phyloP scores from a whole-genome alignment of 2,113 vertebrate species.

The Amphiprion ocellaris region DNA sequence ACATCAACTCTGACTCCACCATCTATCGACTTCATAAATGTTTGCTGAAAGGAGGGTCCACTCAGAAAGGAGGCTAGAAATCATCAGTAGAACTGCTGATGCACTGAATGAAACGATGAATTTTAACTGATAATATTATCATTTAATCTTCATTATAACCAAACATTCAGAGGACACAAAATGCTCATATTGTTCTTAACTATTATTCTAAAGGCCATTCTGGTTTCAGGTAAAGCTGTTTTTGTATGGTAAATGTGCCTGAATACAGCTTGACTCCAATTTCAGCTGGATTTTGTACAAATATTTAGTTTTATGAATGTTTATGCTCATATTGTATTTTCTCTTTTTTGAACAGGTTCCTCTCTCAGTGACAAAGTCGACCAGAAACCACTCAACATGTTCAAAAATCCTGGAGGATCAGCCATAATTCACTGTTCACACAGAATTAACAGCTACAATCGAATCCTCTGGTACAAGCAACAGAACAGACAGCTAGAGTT shows the following conservation, averaged over 20 bases:
- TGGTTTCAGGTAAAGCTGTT: conserved; percentile 12
- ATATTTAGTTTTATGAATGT: neutral
- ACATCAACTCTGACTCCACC: too few relatives aligned
- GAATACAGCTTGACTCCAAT: too few relatives aligned
- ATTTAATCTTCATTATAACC: neutral
- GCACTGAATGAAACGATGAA: too few relatives aligned
- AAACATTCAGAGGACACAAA: neutral
- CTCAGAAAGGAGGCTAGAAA: neutral
- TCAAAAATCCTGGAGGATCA: neutral
- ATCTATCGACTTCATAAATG: too few relatives aligned
- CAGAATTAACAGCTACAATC: conserved; percentile 10
- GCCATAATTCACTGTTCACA: conserved; percentile 19
- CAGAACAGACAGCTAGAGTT: neutral
- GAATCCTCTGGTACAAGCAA: conserved; percentile 22
- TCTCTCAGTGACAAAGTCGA: neutral
- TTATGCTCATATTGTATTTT: neutral
- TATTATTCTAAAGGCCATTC: neutral
- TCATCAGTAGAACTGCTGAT: neutral
- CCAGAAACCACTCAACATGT: neutral
- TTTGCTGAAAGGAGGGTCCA: too few relatives aligned
- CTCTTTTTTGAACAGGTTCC: neutral
- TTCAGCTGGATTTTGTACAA: neutral
- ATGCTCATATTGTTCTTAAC: neutral
- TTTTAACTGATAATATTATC: too few relatives aligned
- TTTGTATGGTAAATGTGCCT: too few relatives aligned